Evolutionary conservation across 2,113 vertebrate genomes (phyloP), one percentile per base, ranked within the genome.

Genomic region (Drymodes brunneopygia): DNA sequence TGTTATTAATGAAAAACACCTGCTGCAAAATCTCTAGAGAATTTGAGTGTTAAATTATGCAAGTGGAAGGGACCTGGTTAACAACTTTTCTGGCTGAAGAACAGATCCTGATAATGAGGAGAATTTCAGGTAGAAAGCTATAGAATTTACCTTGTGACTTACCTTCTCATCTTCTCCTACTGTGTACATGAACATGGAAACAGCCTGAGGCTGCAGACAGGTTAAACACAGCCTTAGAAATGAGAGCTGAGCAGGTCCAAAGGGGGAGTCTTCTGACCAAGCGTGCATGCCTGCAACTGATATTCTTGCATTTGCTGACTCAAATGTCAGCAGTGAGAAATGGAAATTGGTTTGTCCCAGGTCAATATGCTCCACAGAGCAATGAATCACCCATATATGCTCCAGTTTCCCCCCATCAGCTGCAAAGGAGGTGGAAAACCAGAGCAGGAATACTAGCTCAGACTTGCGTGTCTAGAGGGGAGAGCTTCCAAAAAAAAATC

Each of bases 251-350:
- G 9, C 36, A 64, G 11, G 15, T 50, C 29, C 54, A 69, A 77
- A 77, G 33, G 33, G 12, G 8, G 21, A 25, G 19, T 25, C 45
- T 40, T 47, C 60, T 64, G 44, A 51, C 6, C 12, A 28, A 80
- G 5, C 0, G 0, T 40, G 17, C 4, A 28, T 29, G 4, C 9
- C 33, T 64, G 16, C 35, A 85, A 11, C 12, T 33, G 45, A 72
- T 73, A 60, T 64, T 78, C 38, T 56, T 81, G 25, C 29, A 33
- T 85, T 62, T 58, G 22, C 15, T 70, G 45, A 48, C 31, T 62
- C 51, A 61, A 48, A 57, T 48, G 22, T 31, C 61, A 65, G 22
- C 23, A 66, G 42, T 27, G 42, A 58, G 33, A 53, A 82, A 57
- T 16, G 21, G 17, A 27, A 60, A 53, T 44, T 18, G 38, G 21